Percentiles rank a stretch among this genome's conserved stretches.
These are phyloP conservation scores for Acomys russatus DNA, from an alignment of 2,797 vertebrate genomes.

Conservation along the genomic window DNA sequence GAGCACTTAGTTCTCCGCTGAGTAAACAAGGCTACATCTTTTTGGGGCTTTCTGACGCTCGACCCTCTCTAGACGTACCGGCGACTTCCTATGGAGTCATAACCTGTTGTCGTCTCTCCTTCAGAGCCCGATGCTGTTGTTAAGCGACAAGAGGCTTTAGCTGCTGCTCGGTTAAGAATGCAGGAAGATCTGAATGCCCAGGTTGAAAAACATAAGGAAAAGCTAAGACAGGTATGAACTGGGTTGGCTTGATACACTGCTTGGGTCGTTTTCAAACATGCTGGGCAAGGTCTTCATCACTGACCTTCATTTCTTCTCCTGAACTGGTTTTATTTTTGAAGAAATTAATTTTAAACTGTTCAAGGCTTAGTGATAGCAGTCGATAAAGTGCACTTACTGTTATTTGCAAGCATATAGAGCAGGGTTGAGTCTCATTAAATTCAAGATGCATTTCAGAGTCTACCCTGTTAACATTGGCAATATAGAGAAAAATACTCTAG, in stretches of 20 bases:
- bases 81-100: neutral
- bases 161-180: constrained; percentile 93
- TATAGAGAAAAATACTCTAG: neutral
- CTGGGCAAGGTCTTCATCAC: neutral
- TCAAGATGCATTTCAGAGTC: neutral
- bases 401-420: neutral
- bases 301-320: neutral
- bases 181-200: constrained; percentile 94
- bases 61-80: neutral
- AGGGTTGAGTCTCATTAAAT: neutral
- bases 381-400: neutral
- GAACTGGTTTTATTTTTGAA: neutral
- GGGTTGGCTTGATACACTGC: neutral
- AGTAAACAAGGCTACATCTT: neutral
- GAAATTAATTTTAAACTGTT: neutral
- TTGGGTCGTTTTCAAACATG: neutral
- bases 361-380: neutral
- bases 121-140: constrained; percentile 90
- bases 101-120: constrained; percentile 24
- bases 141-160: constrained; percentile 93
- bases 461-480: neutral
- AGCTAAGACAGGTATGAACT: constrained; percentile 91
- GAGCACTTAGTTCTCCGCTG: neutral
- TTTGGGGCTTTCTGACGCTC: neutral
- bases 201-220: constrained; percentile 94